phyloP scores from a whole-genome alignment of 2,888 invertebrate species.

The Autographa pulchrina region DNA sequence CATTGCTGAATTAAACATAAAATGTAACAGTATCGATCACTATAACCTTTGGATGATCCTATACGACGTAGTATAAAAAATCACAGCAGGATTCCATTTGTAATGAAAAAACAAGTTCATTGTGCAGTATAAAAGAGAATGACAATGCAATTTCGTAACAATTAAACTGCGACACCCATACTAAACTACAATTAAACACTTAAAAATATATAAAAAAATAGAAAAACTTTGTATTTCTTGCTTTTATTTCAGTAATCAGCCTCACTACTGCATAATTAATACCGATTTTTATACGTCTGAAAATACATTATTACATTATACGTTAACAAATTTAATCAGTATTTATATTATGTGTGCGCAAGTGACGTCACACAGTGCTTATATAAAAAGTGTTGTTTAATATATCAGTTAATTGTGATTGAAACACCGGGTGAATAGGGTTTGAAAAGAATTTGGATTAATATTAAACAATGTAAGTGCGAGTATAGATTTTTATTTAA shows the following conservation, averaged over 20 bases:
- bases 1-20: too few species aligned
- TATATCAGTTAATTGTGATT: constrained; percentile 39
- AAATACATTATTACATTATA: too few species aligned
- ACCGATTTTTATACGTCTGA: constrained; percentile 23
- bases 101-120: neutral
- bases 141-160: neutral
- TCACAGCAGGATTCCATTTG: neutral
- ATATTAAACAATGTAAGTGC: constrained; percentile 39
- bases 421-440: constrained; percentile 23
- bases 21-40: too few species aligned
- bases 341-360: constrained; percentile 85
- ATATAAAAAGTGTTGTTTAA: constrained; percentile 38
- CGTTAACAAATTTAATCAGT: constrained; percentile 45
- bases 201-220: neutral
- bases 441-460: constrained; percentile 23
- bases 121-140: neutral
- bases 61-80: neutral
- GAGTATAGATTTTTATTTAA: neutral
- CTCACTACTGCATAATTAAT: constrained; percentile 9
- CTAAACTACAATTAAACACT: neutral
- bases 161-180: too few species aligned
- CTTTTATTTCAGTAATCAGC: constrained; percentile 7
- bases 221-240: neutral
- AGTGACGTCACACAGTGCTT: constrained; percentile 59
- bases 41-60: neutral